A percentile compares a stretch with the other conserved stretches of the same genome.
Conservation (phyloP, 2,113 vertebrate genomes). For the Petrocephalus zakoni region DNA sequence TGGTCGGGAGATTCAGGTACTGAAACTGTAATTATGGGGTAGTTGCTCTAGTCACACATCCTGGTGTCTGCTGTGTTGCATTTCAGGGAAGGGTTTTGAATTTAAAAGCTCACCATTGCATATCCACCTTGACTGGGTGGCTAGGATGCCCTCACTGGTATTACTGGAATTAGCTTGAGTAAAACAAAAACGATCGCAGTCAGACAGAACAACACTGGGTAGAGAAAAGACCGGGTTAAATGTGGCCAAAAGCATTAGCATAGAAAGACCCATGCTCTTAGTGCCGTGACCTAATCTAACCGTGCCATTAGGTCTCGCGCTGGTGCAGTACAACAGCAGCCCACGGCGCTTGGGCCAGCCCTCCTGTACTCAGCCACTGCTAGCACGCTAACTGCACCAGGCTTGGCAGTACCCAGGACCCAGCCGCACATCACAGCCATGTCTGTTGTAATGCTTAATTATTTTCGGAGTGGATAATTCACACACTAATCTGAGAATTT, state of each 20-base stretch:
- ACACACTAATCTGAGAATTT: neutral
- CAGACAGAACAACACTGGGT: neutral
- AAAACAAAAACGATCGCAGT: neutral
- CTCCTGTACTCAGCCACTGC: neutral
- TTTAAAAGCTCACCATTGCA: neutral
- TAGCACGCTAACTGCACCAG: neutral
- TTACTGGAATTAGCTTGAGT: neutral
- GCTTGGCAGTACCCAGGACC: neutral
- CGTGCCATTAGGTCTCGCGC: slow-evolving; percentile 2
- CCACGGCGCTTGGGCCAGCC: slow-evolving; percentile 13
- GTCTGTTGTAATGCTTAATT: neutral
- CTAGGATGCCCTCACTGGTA: neutral
- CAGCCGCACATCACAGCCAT: neutral
- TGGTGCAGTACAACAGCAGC: slow-evolving; percentile 13
- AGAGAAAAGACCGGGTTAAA: neutral
- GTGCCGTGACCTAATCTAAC: slow-evolving; percentile 16
- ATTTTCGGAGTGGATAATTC: neutral
- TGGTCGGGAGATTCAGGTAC: neutral
- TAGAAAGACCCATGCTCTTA: neutral
- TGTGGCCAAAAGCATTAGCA: neutral
- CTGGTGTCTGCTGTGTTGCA: neutral
- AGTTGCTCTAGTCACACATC: neutral
- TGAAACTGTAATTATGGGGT: neutral
- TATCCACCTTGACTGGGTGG: neutral
- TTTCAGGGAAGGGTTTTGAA: neutral